These are phyloP conservation scores for Vireo altiloquus DNA, from an alignment of 2,113 vertebrate species.

Conservation along the genomic window DNA sequence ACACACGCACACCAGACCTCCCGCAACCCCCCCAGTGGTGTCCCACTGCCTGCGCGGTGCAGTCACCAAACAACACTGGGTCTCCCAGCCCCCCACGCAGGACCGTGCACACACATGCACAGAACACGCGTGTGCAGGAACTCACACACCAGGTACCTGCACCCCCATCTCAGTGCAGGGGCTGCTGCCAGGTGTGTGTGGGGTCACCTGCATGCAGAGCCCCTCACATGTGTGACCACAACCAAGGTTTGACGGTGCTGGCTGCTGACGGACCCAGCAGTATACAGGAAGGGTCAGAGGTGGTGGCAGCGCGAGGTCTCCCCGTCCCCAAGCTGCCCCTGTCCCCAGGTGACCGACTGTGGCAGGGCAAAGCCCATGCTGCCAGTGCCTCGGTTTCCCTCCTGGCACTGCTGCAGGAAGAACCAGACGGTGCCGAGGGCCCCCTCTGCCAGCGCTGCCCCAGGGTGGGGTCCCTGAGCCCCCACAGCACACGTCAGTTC, in stretches of 20 bases:
- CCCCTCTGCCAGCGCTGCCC: fast-evolving
- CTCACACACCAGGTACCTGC: background rate
- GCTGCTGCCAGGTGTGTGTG: background rate
- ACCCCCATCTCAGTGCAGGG: background rate
- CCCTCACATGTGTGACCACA: fast-evolving
- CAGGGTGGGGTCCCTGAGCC: background rate
- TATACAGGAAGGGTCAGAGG: fast-evolving
- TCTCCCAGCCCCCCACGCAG: background rate
- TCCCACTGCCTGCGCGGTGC: background rate
- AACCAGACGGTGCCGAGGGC: fast-evolving
- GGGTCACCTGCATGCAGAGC: background rate
- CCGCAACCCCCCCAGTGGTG: background rate
- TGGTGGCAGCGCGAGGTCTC: background rate
- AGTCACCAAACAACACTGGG: background rate
- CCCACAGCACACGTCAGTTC: background rate
- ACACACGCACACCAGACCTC: background rate
- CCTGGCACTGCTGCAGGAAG: background rate
- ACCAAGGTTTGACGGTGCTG: fast-evolving
- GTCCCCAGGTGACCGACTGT: background rate
- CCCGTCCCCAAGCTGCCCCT: background rate
- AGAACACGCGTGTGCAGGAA: background rate
- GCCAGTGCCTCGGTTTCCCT: background rate
- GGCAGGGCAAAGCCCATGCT: background rate
- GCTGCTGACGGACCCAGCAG: background rate
- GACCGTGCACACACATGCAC: background rate